phyloP scores from a whole-genome alignment of 2,113 vertebrate genomes.

The Cygnus atratus region DNA sequence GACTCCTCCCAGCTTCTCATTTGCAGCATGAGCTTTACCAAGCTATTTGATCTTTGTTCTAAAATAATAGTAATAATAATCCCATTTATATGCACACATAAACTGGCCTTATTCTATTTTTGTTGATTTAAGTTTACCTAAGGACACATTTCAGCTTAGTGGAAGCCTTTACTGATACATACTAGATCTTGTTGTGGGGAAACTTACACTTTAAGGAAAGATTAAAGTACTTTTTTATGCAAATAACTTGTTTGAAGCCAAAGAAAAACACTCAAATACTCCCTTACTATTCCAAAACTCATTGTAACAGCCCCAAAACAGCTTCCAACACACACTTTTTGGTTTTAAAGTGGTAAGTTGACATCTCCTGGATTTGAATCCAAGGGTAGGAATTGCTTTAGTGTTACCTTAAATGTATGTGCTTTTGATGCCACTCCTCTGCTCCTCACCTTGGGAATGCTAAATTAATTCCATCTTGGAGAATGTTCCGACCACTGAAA shows the following conservation, averaged over 20 bases:
- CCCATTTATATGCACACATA: neutral
- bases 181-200: neutral
- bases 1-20: neutral
- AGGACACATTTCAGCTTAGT: neutral
- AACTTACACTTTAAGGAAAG: neutral
- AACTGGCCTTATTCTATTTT: neutral
- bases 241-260: conserved; percentile 10
- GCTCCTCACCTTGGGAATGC: conserved; percentile 66
- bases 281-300: neutral
- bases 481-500: conserved; percentile 67
- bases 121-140: neutral
- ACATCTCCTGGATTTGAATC: conserved; percentile 7
- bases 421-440: conserved; percentile 50
- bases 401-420: conserved; percentile 56
- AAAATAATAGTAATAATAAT: neutral
- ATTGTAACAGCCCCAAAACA: neutral
- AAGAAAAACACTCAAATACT: neutral
- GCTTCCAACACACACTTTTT: neutral
- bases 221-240: neutral
- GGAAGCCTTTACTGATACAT: neutral
- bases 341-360: neutral
- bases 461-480: conserved; percentile 60
- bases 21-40: neutral
- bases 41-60: neutral
- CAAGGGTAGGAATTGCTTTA: neutral